Conservation (phyloP, 2,797 vertebrate genomes). For the Rhinophrynus dorsalis region DNA sequence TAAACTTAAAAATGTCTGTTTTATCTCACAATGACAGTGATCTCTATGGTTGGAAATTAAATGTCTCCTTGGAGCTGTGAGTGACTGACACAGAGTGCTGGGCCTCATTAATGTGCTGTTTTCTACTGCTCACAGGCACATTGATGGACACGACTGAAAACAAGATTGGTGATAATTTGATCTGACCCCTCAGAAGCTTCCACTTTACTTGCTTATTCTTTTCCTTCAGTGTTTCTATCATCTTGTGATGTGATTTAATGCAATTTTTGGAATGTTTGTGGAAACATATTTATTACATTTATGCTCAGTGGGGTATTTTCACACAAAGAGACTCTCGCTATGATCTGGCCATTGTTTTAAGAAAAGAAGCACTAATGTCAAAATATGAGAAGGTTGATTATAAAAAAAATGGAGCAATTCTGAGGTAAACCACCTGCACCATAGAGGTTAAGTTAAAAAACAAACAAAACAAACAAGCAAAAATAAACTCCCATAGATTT, state of each 20-base stretch:
- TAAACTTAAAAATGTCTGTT: not conserved
- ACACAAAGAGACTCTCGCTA: too few relatives aligned
- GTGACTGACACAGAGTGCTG: slow-evolving; percentile 1
- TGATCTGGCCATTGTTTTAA: too few relatives aligned
- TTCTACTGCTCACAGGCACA: not conserved
- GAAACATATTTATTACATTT: too few relatives aligned
- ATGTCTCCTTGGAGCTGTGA: not conserved
- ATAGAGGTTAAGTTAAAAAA: too few relatives aligned
- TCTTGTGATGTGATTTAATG: not conserved
- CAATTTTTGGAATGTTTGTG: not conserved
- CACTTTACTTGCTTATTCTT: too few relatives aligned
- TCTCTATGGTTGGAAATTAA: not conserved
- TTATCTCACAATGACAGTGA: not conserved
- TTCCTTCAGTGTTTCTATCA: not conserved
- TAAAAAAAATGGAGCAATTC: too few relatives aligned
- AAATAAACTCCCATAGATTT: too few relatives aligned
- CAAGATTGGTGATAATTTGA: slow-evolving; percentile 3
- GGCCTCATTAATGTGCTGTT: not conserved
- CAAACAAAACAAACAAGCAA: too few relatives aligned
- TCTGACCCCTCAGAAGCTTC: not conserved
- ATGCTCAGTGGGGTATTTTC: not conserved
- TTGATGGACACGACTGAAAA: not conserved
- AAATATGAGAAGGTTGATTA: too few relatives aligned
- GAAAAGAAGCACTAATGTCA: too few relatives aligned
- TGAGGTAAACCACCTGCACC: too few relatives aligned